Conservation (phyloP, 2,888 invertebrate genomes). For the Drosophila subquinaria region DNA sequence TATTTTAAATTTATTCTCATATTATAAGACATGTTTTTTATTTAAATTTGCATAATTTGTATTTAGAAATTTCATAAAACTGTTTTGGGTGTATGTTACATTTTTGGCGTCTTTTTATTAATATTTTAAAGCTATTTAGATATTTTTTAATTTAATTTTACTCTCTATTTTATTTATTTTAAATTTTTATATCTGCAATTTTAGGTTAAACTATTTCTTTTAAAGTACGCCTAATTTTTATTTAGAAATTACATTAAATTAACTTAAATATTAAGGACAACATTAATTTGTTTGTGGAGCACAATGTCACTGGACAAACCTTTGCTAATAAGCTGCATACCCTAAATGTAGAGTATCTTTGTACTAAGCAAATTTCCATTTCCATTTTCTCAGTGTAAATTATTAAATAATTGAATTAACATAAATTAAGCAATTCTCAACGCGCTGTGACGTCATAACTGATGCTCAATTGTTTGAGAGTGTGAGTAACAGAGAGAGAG, state of each 20-base stretch:
- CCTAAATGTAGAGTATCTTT: neutral
- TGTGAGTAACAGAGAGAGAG: neutral
- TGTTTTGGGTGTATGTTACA: too few species aligned
- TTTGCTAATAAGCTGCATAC: neutral
- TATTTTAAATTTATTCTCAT: neutral
- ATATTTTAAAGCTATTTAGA: too few species aligned
- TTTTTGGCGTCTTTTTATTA: too few species aligned
- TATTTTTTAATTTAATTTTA: too few species aligned
- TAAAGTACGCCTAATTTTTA: neutral
- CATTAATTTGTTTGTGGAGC: neutral
- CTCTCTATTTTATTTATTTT: neutral
- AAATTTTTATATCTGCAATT: neutral
- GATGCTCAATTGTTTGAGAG: neutral
- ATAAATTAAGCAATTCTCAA: conserved; percentile 9
- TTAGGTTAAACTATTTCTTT: neutral
- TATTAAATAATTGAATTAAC: conserved; percentile 29
- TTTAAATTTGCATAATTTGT: too few species aligned
- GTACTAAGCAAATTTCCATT: neutral
- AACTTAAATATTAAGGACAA: neutral
- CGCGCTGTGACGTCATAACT: conserved; percentile 28
- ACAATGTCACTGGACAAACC: neutral
- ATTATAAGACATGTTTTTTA: neutral
- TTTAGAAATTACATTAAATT: neutral
- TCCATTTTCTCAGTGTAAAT: conserved; percentile 13
- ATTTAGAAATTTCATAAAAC: too few species aligned